phyloP scores from a whole-genome alignment of 2,888 invertebrate genomes.

The Cataglyphis albicans region DNA sequence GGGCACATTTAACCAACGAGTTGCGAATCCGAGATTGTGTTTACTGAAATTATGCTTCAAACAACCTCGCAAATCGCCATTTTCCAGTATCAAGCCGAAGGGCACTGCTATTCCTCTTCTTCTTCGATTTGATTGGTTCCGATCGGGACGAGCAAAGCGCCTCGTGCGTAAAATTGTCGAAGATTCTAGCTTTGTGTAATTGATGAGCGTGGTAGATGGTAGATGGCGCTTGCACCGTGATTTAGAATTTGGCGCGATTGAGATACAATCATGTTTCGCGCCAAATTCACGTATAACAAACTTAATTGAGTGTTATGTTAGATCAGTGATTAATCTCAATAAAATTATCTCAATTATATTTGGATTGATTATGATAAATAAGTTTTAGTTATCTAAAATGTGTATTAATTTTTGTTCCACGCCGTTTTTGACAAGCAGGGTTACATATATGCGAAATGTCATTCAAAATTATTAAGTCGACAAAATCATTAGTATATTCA shows the following conservation, averaged over 20 bases:
- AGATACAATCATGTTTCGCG: neutral
- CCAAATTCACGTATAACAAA: neutral
- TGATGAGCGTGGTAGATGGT: neutral
- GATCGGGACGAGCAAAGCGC: neutral
- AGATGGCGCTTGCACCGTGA: neutral
- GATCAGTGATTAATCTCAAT: no score
- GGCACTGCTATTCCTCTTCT: constrained; percentile 1
- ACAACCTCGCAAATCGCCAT: constrained; percentile 67
- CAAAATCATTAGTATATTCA: no score
- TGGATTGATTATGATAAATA: no score
- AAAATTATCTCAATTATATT: neutral
- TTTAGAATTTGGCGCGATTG: neutral
- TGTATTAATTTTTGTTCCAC: no score
- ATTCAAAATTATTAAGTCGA: no score
- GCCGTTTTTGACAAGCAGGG: no score
- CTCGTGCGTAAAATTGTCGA: neutral
- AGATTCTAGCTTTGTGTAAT: neutral
- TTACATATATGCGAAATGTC: no score
- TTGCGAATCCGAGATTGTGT: constrained; percentile 58
- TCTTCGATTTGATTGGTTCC: neutral
- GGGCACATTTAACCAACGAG: constrained; percentile 74
- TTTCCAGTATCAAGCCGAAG: constrained; percentile 44
- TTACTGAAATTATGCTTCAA: constrained; percentile 65
- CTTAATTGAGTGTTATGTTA: neutral
- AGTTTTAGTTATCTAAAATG: no score